Evolutionary conservation across 2,113 vertebrate species (phyloP).

Genomic region (Tretioscincus oriximinensis): DNA sequence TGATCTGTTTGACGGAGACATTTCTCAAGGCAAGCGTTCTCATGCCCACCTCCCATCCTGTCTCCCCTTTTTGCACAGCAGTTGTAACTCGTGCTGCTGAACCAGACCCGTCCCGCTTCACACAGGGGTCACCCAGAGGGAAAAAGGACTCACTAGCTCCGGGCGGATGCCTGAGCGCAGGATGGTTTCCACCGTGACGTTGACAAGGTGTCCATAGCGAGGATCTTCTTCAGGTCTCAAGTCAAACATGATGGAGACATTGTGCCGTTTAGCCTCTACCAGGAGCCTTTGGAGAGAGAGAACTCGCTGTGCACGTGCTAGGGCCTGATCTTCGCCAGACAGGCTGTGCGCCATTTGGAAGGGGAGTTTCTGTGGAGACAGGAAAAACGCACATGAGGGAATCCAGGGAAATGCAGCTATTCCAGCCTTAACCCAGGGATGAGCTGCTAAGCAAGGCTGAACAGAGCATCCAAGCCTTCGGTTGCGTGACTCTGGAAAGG

Average conservation of each 20-base stretch:
- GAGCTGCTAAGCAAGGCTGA: not conserved
- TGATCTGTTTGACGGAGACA: not conserved
- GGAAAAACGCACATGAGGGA: not conserved
- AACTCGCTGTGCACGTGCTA: constrained; percentile 72
- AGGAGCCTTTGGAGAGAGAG: constrained; percentile 74
- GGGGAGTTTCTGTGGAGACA: constrained; percentile 75
- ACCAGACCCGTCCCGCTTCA: too few species aligned
- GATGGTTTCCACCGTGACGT: constrained; percentile 69
- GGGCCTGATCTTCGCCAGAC: constrained; percentile 61
- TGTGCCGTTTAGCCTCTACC: constrained; percentile 67
- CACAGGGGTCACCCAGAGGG: too few species aligned
- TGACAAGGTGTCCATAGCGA: constrained; percentile 68
- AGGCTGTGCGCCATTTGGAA: constrained; percentile 76
- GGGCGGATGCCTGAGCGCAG: constrained; percentile 66
- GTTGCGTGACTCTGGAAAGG: not conserved
- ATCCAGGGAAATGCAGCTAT: not conserved
- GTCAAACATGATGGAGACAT: constrained; percentile 87
- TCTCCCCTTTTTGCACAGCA: not conserved
- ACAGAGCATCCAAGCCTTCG: not conserved
- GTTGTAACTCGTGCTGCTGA: too few species aligned
- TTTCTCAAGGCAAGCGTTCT: not conserved
- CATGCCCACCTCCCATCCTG: not conserved
- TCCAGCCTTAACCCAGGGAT: not conserved
- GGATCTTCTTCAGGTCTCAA: constrained; percentile 73
- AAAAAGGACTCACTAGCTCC: constrained; percentile 68